Conservation (phyloP, 2,113 vertebrate species). For the Rhea americana region DNA sequence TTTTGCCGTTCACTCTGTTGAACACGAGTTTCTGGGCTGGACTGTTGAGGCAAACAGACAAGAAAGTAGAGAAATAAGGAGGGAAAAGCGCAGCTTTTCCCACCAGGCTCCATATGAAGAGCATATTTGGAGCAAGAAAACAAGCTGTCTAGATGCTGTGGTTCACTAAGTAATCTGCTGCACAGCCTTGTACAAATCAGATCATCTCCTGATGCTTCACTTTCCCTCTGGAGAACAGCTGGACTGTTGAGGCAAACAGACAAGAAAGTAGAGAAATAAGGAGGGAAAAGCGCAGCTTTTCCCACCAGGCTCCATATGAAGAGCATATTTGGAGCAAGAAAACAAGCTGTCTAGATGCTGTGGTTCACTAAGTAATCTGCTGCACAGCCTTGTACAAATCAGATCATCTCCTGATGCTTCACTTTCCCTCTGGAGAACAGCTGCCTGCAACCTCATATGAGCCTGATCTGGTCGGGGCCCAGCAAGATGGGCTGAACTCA, state of each 20-base stretch:
- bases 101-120: not conserved
- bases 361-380: not conserved
- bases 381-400: not conserved
- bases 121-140: not conserved
- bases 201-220: not conserved
- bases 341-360: not conserved
- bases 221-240: not conserved
- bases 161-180: not conserved
- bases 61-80: not conserved
- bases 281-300: not conserved
- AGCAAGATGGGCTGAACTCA: too few relatives aligned
- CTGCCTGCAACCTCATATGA: not conserved
- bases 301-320: not conserved
- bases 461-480: not conserved
- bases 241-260: conserved; percentile 62
- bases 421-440: too few relatives aligned
- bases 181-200: not conserved
- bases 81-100: not conserved
- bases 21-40: conserved; percentile 89
- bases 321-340: not conserved
- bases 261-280: not conserved
- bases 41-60: conserved; percentile 49
- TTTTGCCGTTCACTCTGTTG: conserved; percentile 90
- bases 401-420: not conserved
- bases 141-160: not conserved